These are phyloP conservation scores for Ganaspis brasiliensis DNA, from an alignment of 2,888 invertebrate species.

Conservation along the genomic window DNA sequence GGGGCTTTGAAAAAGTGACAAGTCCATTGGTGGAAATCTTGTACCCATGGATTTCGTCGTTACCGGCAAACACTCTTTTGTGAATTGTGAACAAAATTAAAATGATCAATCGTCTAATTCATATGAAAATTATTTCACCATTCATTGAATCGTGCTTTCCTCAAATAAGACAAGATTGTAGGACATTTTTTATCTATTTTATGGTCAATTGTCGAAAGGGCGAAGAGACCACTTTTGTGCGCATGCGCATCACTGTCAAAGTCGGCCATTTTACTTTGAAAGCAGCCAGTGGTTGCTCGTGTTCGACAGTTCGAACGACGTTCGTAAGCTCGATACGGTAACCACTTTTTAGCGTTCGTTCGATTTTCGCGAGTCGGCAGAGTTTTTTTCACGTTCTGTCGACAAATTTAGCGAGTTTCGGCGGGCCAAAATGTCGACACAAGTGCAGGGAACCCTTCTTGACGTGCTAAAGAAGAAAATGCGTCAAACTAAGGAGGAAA, in stretches of 20 bases:
- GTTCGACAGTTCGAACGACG: conserved; percentile 67
- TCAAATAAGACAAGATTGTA: not conserved
- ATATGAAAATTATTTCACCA: not conserved
- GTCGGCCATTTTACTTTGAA: conserved; percentile 75
- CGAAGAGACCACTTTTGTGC: conserved; percentile 67
- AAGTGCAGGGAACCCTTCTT: conserved; percentile 95
- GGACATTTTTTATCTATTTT: conserved; percentile 2
- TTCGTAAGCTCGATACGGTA: conserved; percentile 59
- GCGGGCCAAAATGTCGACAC: conserved; percentile 88
- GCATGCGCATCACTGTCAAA: conserved; percentile 69
- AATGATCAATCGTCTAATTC: not conserved
- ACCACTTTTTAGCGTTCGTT: conserved; percentile 59
- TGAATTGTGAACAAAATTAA: not conserved
- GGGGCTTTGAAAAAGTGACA: conserved; percentile 67
- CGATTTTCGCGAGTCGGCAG: conserved; percentile 53
- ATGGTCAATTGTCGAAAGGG: conserved; percentile 45
- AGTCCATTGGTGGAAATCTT: conserved; percentile 65
- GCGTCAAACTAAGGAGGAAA: conserved; percentile 99
- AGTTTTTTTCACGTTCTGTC: conserved; percentile 34
- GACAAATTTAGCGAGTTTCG: conserved; percentile 34
- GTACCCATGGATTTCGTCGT: conserved; percentile 3
- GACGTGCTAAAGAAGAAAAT: conserved; percentile 99
- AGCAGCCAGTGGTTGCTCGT: conserved; percentile 76
- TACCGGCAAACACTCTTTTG: not conserved
- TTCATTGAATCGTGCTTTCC: not conserved